phyloP scores from a whole-genome alignment of 2,888 invertebrate species.

The Zeuzera pyrina region DNA sequence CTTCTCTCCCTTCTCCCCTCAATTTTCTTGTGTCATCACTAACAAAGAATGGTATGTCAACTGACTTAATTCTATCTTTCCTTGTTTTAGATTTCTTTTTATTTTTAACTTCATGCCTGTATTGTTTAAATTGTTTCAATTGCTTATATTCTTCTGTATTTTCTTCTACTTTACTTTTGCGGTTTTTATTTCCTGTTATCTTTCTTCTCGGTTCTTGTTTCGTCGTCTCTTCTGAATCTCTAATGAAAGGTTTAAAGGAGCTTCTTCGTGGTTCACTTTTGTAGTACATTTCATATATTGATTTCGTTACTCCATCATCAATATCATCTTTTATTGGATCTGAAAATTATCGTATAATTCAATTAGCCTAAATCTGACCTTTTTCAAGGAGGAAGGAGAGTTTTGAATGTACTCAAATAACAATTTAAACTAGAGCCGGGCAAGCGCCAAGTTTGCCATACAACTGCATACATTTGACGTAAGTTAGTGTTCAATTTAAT shows the following conservation, averaged over 20 bases:
- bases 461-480: too few species aligned
- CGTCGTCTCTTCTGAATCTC: constrained; percentile 14
- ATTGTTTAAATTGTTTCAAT: constrained; percentile 8
- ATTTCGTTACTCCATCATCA: constrained; percentile 53
- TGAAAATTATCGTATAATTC: constrained; percentile 11
- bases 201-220: constrained; percentile 7
- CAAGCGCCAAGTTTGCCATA: too few species aligned
- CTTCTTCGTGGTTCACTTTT: constrained; percentile 21
- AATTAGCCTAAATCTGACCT: too few species aligned
- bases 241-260: constrained; percentile 9
- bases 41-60: constrained; percentile 22
- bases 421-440: too few species aligned
- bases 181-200: constrained; percentile 1
- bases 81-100: constrained; percentile 4
- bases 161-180: constrained; percentile 8
- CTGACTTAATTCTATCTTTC: constrained; percentile 7
- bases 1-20: constrained; percentile 10
- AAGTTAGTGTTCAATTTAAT: too few species aligned
- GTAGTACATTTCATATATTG: constrained; percentile 62
- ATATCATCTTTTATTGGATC: constrained; percentile 23
- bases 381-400: too few species aligned
- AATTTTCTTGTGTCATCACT: constrained; percentile 11
- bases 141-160: constrained; percentile 8
- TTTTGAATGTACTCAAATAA: too few species aligned
- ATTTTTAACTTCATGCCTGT: neutral